Evolutionary conservation across 2,113 vertebrate species (phyloP).

Genomic region (Ciconia stormi): DNA sequence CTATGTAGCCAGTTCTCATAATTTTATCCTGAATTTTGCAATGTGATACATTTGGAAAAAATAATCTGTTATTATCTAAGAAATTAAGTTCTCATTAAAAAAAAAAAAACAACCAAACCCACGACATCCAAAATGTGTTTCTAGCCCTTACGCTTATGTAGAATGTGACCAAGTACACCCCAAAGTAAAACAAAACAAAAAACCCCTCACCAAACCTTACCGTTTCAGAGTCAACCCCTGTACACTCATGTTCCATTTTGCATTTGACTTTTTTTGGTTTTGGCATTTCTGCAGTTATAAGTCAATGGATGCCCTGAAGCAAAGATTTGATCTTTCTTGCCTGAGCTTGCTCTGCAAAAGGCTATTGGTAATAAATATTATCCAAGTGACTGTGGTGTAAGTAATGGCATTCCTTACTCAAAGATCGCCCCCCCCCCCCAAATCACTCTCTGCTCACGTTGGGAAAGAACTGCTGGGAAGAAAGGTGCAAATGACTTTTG

Average conservation of each 20-base stretch:
- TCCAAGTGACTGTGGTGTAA: slow-evolving; percentile 33
- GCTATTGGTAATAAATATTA: slow-evolving; percentile 23
- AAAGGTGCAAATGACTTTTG: neutral
- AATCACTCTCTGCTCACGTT: neutral
- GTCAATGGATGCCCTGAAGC: slow-evolving; percentile 34
- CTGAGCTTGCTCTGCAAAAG: neutral
- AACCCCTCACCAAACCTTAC: neutral
- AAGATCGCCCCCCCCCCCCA: neutral
- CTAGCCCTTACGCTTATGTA: neutral
- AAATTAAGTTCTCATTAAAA: neutral
- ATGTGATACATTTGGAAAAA: neutral
- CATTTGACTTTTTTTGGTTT: neutral
- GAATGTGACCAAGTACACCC: neutral
- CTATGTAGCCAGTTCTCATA: neutral
- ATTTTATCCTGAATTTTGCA: neutral
- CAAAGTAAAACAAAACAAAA: neutral
- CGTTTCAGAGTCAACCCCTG: neutral
- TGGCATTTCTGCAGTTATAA: slow-evolving; percentile 23
- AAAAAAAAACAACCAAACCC: neutral
- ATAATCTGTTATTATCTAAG: neutral
- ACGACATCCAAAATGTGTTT: neutral
- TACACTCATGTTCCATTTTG: slow-evolving; percentile 1
- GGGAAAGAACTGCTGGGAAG: neutral
- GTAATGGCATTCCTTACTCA: slow-evolving; percentile 42
- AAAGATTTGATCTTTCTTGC: slow-evolving; percentile 48